phyloP scores from a whole-genome alignment of 2,113 vertebrate species.

The Cinclus cinclus region DNA sequence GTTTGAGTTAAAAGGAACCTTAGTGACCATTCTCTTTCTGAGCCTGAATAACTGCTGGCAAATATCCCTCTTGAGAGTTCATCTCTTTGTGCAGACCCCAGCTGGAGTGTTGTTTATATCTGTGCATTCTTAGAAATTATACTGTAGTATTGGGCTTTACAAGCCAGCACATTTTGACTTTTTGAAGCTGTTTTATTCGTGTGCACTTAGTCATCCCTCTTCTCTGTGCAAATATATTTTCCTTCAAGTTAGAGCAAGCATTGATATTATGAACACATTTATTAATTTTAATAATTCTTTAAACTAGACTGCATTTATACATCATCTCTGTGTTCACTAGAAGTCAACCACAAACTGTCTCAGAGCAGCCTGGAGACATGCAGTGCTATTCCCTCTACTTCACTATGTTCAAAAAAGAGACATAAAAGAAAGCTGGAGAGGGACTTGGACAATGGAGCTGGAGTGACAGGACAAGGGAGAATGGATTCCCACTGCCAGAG shows the following conservation, averaged over 20 bases:
- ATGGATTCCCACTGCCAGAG: neutral
- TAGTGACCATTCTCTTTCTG: neutral
- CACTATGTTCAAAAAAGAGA: neutral
- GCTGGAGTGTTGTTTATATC: neutral
- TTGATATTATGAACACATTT: neutral
- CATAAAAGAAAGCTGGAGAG: neutral
- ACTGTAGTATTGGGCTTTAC: neutral
- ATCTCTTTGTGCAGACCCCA: neutral
- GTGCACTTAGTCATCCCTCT: neutral
- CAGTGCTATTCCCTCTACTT: neutral
- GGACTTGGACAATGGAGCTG: neutral
- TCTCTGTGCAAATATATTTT: neutral
- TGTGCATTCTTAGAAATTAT: neutral
- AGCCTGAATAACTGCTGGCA: neutral
- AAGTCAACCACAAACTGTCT: neutral
- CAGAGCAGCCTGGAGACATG: neutral
- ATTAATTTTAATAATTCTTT: neutral
- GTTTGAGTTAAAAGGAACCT: neutral
- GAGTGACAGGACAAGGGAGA: neutral
- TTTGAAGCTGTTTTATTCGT: neutral
- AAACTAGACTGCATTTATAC: neutral
- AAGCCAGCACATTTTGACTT: neutral
- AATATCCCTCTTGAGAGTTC: neutral
- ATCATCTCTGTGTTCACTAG: neutral
- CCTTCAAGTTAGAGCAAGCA: neutral